These are phyloP conservation scores for Acanthopleura granulata DNA, from an alignment of 2,888 invertebrate species.

Conservation along the genomic window DNA sequence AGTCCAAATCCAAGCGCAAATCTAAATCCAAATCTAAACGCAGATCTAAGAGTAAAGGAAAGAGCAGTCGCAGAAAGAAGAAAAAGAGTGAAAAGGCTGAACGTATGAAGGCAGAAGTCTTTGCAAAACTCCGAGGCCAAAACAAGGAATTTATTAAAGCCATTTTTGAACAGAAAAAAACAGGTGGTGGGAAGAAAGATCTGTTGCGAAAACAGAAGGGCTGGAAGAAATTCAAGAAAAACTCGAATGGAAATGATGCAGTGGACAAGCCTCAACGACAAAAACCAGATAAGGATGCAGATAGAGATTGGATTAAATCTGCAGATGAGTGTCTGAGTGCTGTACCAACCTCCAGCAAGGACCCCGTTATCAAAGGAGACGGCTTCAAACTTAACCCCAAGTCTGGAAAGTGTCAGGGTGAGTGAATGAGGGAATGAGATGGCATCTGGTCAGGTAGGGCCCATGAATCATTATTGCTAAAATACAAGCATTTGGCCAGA, in stretches of 20 bases:
- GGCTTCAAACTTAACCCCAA: neutral
- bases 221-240: neutral
- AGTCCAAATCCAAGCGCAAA: no score
- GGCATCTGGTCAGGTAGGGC: no score
- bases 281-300: neutral
- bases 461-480: no score
- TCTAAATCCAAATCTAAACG: no score
- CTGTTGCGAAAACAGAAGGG: neutral
- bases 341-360: neutral
- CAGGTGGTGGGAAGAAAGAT: neutral
- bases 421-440: neutral
- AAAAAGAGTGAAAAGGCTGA: no score
- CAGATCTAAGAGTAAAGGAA: no score
- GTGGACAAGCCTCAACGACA: neutral
- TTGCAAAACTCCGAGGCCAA: no score
- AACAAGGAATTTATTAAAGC: no score
- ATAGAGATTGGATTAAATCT: slow-evolving; percentile 10
- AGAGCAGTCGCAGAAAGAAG: no score
- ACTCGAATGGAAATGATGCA: neutral
- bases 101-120: no score
- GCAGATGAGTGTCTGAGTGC: neutral
- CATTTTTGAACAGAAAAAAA: no score
- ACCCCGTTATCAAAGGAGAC: neutral
- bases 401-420: slow-evolving; percentile 5
- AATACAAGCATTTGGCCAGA: no score